phyloP scores from a whole-genome alignment of 2,113 vertebrate species.

The Jacana jacana region DNA sequence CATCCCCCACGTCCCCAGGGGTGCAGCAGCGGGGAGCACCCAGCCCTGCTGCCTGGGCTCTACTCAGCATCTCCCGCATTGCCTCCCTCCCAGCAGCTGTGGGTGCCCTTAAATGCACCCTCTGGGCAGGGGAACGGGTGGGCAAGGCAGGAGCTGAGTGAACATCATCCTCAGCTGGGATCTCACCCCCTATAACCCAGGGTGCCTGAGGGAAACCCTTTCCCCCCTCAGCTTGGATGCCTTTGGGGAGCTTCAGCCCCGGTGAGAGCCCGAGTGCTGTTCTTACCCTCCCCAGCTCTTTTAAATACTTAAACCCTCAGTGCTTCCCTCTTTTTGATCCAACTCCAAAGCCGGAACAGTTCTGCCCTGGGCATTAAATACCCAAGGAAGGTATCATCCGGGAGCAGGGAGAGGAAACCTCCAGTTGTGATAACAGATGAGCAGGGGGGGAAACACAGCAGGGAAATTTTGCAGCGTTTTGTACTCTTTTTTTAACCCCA shows the following conservation, averaged over 20 bases:
- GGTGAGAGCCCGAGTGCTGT: neutral
- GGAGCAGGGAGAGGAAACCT: neutral
- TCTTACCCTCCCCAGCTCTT: neutral
- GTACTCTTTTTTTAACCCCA: neutral
- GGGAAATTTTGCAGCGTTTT: neutral
- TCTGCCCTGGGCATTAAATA: neutral
- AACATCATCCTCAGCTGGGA: neutral
- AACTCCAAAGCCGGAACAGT: neutral
- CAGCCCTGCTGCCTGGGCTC: neutral
- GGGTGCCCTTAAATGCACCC: neutral
- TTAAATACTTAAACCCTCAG: neutral
- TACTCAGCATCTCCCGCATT: neutral
- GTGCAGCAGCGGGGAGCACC: neutral
- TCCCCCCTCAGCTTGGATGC: neutral
- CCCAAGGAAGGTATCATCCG: neutral
- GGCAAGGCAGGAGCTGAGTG: neutral
- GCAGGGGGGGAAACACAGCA: neutral
- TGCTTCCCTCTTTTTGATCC: constrained; percentile 8
- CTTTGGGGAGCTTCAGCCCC: neutral
- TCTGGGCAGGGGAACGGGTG: neutral
- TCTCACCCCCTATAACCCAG: neutral
- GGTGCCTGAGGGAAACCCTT: neutral
- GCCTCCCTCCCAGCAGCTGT: accelerated
- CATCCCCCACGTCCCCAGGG: neutral
- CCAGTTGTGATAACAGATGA: neutral